Base-by-base conservation (phyloP, 2,888 invertebrate species). In the Noctua janthe region DNA sequence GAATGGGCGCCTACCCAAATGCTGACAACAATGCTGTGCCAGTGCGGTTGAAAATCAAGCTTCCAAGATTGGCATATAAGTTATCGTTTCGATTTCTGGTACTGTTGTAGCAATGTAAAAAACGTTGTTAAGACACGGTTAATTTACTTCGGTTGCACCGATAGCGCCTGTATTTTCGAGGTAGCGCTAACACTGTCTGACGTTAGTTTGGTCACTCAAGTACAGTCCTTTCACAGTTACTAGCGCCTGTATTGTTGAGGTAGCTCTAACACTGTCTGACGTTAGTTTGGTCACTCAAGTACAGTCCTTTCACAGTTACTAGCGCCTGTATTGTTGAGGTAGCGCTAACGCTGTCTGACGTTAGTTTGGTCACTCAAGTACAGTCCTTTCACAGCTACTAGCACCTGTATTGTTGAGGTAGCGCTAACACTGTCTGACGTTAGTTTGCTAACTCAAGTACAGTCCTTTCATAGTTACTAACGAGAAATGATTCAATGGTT, bases 1-100 rank as follows among this genome's bases (percentile, higher is more conserved):
- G 62, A 62, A 62, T 62, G 15, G 29, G 54, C 84, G 81, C 82
- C 79, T 82, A 47, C 29, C 7, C 15, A 71, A 78, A 78, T 54
- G 29, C 59, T 69, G 11, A 47, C 29, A 23, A 47, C 66, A 71
- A 70, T 29, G 47, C 39, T 69, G 1, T 72, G 59, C 3, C 23
- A 78, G 0, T 72, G 59, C 20, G 56, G 35, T 51, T 39, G 20
- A 49, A 66, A 51, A 51, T 54, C n/a, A 17, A 11, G 43, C 1
- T 71, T 51, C 51, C 15, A 35, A 47, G 20, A 47, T 23, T 56
- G 11, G 11, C 4, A n/a, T 56, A 10, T 2, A 20, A 2, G 2
- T 56, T 56, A 3, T 13, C 54, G 7, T 59, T 13, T n/a, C 11
- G 59, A 15, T 72, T 71, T 35, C 2, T 59, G 71, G n/a, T 66